Base-by-base conservation (phyloP, 1,140 invertebrate genomes). In the Eumeta japonica region DNA sequence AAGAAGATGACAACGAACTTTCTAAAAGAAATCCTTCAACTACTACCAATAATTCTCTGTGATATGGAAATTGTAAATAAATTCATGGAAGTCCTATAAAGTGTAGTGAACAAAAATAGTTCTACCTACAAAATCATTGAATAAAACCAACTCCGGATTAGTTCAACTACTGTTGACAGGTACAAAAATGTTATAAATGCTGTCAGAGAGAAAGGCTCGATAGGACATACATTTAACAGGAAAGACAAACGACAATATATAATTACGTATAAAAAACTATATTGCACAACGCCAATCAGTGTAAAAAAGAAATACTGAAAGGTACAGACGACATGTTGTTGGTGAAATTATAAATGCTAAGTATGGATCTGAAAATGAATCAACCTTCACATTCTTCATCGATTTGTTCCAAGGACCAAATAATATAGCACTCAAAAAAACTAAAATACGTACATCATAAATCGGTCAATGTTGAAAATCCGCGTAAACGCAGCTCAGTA, bases 351-450 rank as follows among this genome's bases (percentile, higher is more conserved):
- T 33, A 13, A 33, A 33, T 16, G 31, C 31, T 7, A 13, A 16
- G 13, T 18, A 5, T 20, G 33, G 33, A 18, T 19, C 33, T 4
- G 33, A 35, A 35, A 35, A 35, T n/a, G 24, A 13, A 20, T 19
- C 33, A 3, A 35, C 33, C 7, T 19, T 19, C 7, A 35, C 33
- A 10, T 35, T 35, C 17, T 57, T 52, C 35, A 43, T 62, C 1
- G 52, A 64, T 34, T 19, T 66, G 18, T 36, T 49, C 41, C 52
- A 41, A 10, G 41, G 34, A 16, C 31, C 38, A 18, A 64, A 58
- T 16, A 65, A 65, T 28, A 56, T 58, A 46, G 44, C 58, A 32
- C n/a, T 56, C 61, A 9, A 62, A 55, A 28, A 43, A 35, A 9
- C 9, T 35, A 3, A 18, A 13, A 20, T 19, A 18, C 9, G 24